phyloP scores from a whole-genome alignment of 2,888 invertebrate genomes.

The Cantharis lateralis region DNA sequence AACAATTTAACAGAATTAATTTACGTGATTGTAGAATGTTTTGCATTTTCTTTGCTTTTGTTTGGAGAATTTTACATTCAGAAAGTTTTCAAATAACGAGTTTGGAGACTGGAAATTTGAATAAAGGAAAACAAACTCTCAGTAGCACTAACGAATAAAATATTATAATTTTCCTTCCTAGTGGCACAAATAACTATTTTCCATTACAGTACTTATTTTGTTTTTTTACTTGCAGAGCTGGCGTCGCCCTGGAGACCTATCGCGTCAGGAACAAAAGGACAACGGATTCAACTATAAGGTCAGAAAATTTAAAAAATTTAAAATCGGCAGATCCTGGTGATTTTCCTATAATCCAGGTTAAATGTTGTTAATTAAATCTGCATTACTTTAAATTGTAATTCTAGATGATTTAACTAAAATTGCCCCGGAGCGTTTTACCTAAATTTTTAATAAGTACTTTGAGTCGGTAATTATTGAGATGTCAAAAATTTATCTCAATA shows the following conservation, averaged over 20 bases:
- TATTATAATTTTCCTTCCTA: too few relatives aligned
- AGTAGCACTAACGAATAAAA: too few relatives aligned
- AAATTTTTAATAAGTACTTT: slow-evolving; percentile 1
- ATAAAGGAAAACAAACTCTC: too few relatives aligned
- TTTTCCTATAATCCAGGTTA: not conserved
- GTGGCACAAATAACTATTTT: too few relatives aligned
- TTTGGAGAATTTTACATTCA: not conserved
- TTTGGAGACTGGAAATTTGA: not conserved
- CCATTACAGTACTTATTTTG: too few relatives aligned
- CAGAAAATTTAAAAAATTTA: too few relatives aligned
- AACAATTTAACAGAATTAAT: not conserved
- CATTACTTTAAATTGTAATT: not conserved
- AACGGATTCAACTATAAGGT: too few relatives aligned
- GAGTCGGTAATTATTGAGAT: not conserved
- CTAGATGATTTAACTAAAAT: not conserved
- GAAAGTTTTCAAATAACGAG: not conserved
- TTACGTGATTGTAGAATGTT: not conserved
- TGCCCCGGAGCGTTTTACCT: not conserved
- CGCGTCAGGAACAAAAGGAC: too few relatives aligned
- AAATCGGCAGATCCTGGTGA: too few relatives aligned
- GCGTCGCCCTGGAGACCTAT: too few relatives aligned
- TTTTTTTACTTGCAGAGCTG: too few relatives aligned
- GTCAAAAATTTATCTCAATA: not conserved
- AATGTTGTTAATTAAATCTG: not conserved
- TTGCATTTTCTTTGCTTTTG: not conserved